These are phyloP conservation scores for Ginglymostoma cirratum DNA, from an alignment of 2,113 vertebrate genomes.

Conservation along the genomic window DNA sequence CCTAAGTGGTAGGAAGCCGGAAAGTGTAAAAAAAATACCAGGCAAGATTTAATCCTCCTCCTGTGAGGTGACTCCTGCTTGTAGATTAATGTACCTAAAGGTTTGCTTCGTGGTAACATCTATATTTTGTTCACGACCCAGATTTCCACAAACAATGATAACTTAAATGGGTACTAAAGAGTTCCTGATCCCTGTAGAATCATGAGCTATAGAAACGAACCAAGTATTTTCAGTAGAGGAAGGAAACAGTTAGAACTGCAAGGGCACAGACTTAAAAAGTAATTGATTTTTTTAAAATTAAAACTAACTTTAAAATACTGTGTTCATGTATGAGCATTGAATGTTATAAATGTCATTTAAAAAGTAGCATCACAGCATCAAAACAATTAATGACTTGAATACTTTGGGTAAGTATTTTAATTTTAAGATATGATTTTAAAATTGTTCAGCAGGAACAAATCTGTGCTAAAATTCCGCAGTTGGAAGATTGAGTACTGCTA, in stretches of 20 bases:
- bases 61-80: not conserved
- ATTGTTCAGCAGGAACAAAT: not conserved
- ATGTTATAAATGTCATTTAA: not conserved
- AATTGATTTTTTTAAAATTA: not conserved
- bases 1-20: not conserved
- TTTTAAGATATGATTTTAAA: not conserved
- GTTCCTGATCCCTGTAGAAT: not conserved
- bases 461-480: not conserved
- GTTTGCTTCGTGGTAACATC: not conserved
- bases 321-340: not conserved
- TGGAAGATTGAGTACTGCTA: not conserved
- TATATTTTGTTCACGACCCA: not conserved
- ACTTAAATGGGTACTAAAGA: not conserved
- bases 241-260: not conserved
- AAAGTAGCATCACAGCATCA: not conserved
- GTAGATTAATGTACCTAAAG: not conserved
- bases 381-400: not conserved
- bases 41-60: not conserved
- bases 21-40: not conserved
- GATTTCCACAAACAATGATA: not conserved
- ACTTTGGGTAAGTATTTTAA: not conserved
- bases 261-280: not conserved
- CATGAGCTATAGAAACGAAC: not conserved
- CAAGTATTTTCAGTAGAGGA: not conserved
- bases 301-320: not conserved